A percentile compares a stretch with the other conserved stretches of the same genome.
These are phyloP conservation scores for Meriones unguiculatus DNA, from an alignment of 2,113 vertebrate genomes.

Conservation along the genomic window DNA sequence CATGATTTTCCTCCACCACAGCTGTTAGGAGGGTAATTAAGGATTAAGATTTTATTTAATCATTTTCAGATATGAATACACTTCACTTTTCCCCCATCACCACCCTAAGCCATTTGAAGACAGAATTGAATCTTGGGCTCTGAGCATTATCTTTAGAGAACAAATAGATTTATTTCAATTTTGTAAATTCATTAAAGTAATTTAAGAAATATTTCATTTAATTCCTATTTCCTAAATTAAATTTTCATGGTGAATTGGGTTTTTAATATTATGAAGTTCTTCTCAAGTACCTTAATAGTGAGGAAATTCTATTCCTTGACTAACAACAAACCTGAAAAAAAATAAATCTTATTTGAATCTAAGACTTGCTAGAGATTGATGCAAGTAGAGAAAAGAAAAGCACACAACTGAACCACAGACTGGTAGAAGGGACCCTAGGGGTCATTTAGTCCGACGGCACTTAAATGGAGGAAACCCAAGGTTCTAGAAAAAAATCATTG, in stretches of 20 bases:
- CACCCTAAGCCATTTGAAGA: constrained; percentile 72
- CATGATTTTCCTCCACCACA: constrained; percentile 79
- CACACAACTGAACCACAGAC: background rate
- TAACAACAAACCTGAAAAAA: constrained; percentile 59
- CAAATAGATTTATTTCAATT: constrained; percentile 73
- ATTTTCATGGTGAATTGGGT: constrained; percentile 58
- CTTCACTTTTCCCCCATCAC: constrained; percentile 54
- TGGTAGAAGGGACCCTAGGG: background rate
- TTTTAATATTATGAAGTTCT: constrained; percentile 37
- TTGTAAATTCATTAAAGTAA: constrained; percentile 73
- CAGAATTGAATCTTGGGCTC: constrained; percentile 51
- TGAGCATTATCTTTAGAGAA: constrained; percentile 65
- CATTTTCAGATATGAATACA: constrained; percentile 78
- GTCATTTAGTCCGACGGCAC: background rate
- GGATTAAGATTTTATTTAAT: constrained; percentile 86
- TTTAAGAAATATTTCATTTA: constrained; percentile 75
- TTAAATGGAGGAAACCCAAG: background rate
- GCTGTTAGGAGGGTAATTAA: constrained; percentile 85
- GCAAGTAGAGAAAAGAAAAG: background rate
- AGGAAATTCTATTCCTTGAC: constrained; percentile 42
- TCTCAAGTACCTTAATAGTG: constrained; percentile 52
- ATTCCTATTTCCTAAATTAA: constrained; percentile 70
- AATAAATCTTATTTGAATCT: constrained; percentile 39
- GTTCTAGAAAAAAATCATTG: background rate
- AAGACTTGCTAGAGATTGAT: constrained; percentile 26